Evolutionary conservation across 2,797 vertebrate genomes (phyloP), one percentile per base, ranked within the genome.

Genomic region (Xenops minutus): DNA sequence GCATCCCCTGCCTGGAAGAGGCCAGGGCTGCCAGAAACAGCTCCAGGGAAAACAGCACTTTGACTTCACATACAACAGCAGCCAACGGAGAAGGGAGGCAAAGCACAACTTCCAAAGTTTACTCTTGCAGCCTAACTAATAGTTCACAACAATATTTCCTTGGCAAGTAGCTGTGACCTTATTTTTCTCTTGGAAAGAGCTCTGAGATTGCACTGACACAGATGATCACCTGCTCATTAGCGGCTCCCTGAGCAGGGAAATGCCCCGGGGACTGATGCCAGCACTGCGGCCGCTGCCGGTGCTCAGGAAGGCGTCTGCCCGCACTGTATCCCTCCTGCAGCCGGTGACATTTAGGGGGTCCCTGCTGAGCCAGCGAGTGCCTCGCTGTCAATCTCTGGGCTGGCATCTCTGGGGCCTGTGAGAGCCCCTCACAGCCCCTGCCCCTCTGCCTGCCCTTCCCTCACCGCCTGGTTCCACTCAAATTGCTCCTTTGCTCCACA

Each of bases 401-500:
- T 39, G 1, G 2, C 48, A 63, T 41, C 81, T 37, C 83, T 2
- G 39, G 49, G 43, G 56, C 20, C 58, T 6, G 37, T 6, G 11
- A 39, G 41, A 67, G 46, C 24, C 69, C n/a, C 30, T 36, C 15
- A 13, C 34, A 55, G 74, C 75, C n/a, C 44, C 32, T 15, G 49
- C 5, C 32, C 61, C 58, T 71, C 37, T 46, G 51, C 34, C 76
- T 55, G 15, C 37, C 30, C 30, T 41, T 71, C 68, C 23, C 51
- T 71, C 37, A 20, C 22, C 1, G 2, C 34, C 29, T 27, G 23
- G 14, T 13, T 34, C 41, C 64, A 34, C 46, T 30, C 32, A 54
- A 34, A 18, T 0, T 39, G 32, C 19, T 69, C 22, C 41, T 27
- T 37, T 0, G 0, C 66, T 43, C 18, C 9, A 34, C 66, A 14